phyloP scores from a whole-genome alignment of 2,797 vertebrate genomes.

The Nasua narica region DNA sequence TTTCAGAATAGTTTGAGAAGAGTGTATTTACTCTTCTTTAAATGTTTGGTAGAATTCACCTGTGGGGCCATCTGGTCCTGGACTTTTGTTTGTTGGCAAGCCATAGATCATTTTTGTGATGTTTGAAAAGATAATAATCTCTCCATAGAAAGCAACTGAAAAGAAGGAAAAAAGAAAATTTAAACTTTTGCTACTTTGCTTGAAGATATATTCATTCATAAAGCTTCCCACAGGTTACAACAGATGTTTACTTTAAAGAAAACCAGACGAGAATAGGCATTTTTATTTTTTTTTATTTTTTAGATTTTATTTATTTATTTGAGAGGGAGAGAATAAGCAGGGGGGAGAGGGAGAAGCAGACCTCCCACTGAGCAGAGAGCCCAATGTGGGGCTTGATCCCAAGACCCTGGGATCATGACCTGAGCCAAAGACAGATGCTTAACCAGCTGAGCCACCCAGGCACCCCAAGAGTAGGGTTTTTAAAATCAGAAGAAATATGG shows the following conservation, averaged over 20 bases:
- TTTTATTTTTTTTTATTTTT: not conserved
- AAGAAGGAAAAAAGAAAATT: slow-evolving; percentile 32
- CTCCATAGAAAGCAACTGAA: not conserved
- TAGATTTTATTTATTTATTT: not conserved
- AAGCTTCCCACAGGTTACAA: not conserved
- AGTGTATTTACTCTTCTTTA: not conserved
- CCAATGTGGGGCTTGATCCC: not conserved
- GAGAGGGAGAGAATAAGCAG: not conserved
- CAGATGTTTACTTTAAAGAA: not conserved
- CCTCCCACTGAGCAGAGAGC: not conserved
- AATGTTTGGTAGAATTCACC: not conserved
- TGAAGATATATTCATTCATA: slow-evolving; percentile 14
- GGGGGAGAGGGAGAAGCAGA: not conserved
- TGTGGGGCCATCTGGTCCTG: not conserved
- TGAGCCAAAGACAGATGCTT: not conserved
- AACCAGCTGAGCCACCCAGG: not conserved
- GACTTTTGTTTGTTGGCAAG: not conserved
- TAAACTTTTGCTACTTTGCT: not conserved
- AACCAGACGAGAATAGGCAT: not conserved
- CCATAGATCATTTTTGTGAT: slow-evolving; percentile 55
- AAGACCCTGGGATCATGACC: not conserved
- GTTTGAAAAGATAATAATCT: slow-evolving; percentile 43
- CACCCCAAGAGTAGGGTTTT: not conserved
- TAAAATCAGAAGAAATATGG: not conserved
- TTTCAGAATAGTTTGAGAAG: not conserved